These are phyloP conservation scores for Rhagoletis zephyria DNA, from an alignment of 1,140 invertebrate genomes.

Conservation along the genomic window DNA sequence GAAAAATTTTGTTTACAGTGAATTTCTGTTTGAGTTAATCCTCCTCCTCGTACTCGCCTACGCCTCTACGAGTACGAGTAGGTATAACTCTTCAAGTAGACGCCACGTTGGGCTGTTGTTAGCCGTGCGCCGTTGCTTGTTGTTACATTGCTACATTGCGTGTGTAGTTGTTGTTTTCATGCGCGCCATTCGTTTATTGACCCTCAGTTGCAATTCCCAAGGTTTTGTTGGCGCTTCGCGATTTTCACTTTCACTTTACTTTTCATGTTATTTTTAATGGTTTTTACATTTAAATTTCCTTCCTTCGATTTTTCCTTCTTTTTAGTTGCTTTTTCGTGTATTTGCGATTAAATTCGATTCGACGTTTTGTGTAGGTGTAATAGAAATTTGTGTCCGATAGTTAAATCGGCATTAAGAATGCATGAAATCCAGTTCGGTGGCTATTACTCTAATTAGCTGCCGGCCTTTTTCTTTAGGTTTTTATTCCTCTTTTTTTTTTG, in stretches of 20 bases:
- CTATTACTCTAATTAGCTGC: conserved; percentile 17
- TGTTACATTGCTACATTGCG: background rate
- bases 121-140: background rate
- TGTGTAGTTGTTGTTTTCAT: conserved; percentile 4
- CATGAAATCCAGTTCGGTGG: background rate
- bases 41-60: background rate
- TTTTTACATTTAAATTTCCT: conserved; percentile 24
- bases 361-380: background rate
- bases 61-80: background rate
- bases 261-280: background rate
- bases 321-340: background rate
- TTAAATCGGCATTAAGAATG: conserved; percentile 20
- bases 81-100: background rate
- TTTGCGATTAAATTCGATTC: background rate
- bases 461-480: background rate
- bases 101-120: background rate
- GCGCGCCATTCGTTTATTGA: conserved; percentile 23
- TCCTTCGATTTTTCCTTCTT: background rate
- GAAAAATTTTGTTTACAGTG: conserved; percentile 3
- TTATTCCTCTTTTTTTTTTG: background rate
- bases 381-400: background rate
- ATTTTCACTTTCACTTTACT: conserved; percentile 23
- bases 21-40: conserved; percentile 7
- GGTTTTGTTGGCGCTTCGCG: background rate
- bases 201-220: background rate